Conservation (phyloP, 2,113 vertebrate genomes). For the Gopherus evgoodei region DNA sequence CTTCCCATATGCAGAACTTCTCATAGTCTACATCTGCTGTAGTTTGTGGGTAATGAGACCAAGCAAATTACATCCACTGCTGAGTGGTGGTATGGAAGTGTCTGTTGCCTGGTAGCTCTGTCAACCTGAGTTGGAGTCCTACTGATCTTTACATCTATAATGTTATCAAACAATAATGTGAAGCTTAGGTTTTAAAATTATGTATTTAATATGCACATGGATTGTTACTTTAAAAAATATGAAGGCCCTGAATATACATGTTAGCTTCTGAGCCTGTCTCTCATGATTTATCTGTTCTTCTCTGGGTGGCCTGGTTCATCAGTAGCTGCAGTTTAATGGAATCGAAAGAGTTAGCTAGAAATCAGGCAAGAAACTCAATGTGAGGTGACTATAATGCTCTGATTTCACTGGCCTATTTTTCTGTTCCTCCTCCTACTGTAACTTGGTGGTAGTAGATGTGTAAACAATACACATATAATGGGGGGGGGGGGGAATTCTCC, state of each 20-base stretch:
- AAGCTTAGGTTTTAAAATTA: background rate
- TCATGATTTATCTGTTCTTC: background rate
- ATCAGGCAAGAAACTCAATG: background rate
- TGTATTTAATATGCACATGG: background rate
- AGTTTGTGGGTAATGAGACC: too few relatives aligned
- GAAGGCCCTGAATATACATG: background rate
- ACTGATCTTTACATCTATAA: background rate
- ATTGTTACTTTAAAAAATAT: background rate
- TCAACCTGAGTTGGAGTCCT: too few relatives aligned
- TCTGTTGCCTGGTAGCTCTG: too few relatives aligned
- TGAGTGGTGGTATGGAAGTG: too few relatives aligned
- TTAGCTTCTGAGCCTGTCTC: background rate
- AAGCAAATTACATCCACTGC: too few relatives aligned
- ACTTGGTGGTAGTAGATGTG: background rate
- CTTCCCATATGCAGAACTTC: too few relatives aligned
- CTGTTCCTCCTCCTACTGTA: background rate
- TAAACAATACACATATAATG: too few relatives aligned
- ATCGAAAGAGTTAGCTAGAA: background rate
- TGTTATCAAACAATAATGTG: background rate
- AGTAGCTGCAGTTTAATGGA: background rate
- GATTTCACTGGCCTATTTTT: background rate
- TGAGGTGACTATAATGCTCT: background rate
- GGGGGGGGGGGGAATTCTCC: background rate
- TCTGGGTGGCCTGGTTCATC: background rate
- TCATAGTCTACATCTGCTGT: too few relatives aligned